Percentiles rank a stretch among this genome's conserved stretches.
Conservation (phyloP, 2,888 invertebrate species). For the Torymus auratus region DNA sequence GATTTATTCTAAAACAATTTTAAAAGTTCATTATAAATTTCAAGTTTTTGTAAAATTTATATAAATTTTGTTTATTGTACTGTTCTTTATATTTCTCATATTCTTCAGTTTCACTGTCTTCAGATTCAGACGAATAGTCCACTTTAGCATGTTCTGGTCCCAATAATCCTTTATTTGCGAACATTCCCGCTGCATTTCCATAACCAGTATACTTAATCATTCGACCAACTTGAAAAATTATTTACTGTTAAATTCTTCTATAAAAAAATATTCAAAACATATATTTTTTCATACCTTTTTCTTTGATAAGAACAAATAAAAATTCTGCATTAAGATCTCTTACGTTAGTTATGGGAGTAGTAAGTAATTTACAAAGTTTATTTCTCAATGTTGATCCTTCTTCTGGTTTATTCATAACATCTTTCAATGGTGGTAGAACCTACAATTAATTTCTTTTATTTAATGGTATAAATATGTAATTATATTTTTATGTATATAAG, state of each 20-base stretch:
- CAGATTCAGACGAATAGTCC: constrained; percentile 91
- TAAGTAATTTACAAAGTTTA: constrained; percentile 91
- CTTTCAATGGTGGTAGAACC: constrained; percentile 92
- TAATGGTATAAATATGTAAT: neutral
- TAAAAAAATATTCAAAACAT: neutral
- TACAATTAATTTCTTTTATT: constrained; percentile 68
- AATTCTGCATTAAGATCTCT: constrained; percentile 93
- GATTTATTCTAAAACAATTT: constrained; percentile 83
- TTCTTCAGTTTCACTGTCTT: constrained; percentile 98
- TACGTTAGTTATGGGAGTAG: constrained; percentile 88
- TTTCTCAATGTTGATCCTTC: constrained; percentile 92
- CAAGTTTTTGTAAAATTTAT: neutral
- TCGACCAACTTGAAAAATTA: constrained; percentile 82
- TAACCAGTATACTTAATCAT: constrained; percentile 99
- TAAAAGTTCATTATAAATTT: constrained; percentile 6
- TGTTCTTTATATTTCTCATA: constrained; percentile 83
- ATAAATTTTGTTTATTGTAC: constrained; percentile 76
- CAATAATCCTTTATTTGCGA: constrained; percentile 94
- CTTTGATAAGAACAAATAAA: constrained; percentile 96
- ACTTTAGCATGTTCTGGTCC: constrained; percentile 80
- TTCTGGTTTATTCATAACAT: constrained; percentile 93
- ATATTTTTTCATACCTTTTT: constrained; percentile 83
- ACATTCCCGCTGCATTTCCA: constrained; percentile 97
- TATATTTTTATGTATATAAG: neutral
- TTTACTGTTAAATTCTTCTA: neutral